Conservation (phyloP, 2,888 invertebrate genomes). For the Torymus auratus region DNA sequence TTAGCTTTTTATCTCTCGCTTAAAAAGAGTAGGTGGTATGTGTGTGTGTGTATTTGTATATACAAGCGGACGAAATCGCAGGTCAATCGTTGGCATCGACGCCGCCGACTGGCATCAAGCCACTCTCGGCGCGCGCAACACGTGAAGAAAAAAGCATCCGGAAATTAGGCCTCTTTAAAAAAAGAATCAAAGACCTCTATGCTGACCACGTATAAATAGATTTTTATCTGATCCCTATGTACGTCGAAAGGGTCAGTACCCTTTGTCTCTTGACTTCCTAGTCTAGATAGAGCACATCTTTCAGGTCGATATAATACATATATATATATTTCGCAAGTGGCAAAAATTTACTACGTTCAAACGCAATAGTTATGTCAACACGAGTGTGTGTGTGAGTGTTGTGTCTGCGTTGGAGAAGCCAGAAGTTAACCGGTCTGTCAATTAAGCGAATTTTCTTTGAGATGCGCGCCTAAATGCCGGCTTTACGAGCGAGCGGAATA, state of each 20-base stretch:
- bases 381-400: background rate
- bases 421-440: conserved; percentile 24
- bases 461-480: conserved; percentile 27
- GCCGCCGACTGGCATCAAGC: conserved; percentile 64
- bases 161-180: conserved; percentile 8
- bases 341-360: background rate
- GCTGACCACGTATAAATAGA: too few relatives aligned
- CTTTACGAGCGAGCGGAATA: too few relatives aligned
- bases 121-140: conserved; percentile 64
- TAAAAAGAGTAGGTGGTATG: conserved; percentile 27
- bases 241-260: too few relatives aligned
- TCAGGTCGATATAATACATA: too few relatives aligned
- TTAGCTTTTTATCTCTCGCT: background rate
- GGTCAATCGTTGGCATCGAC: conserved; percentile 52
- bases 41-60: too few relatives aligned
- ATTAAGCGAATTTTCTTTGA: conserved; percentile 49
- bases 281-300: too few relatives aligned
- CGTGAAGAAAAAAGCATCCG: conserved; percentile 58
- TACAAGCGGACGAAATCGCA: conserved; percentile 13
- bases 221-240: too few relatives aligned
- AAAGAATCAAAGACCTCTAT: too few relatives aligned
- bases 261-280: too few relatives aligned
- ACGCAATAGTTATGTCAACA: conserved; percentile 26
- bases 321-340: too few relatives aligned
- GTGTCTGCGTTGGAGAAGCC: background rate